Evolutionary conservation across 2,888 invertebrate genomes (phyloP).

Genomic region (Chrysolina americana): DNA sequence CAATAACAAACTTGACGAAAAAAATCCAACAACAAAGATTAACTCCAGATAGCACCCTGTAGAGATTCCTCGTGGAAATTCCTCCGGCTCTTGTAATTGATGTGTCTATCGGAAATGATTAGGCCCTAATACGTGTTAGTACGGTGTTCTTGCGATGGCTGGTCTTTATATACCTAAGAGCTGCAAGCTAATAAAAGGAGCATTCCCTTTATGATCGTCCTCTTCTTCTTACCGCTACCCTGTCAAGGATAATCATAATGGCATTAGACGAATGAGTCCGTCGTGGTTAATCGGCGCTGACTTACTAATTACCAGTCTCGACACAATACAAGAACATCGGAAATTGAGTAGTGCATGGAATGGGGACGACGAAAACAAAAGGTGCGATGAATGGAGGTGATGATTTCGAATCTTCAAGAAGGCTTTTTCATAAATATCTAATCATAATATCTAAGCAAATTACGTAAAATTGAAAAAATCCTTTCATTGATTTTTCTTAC

Average conservation of each 20-base stretch:
- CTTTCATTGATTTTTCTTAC: too few relatives aligned
- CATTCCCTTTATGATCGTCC: slow-evolving; percentile 45
- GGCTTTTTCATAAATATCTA: too few relatives aligned
- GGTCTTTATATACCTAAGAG: slow-evolving; percentile 29
- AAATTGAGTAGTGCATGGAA: slow-evolving; percentile 29
- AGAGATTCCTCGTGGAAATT: slow-evolving; percentile 9
- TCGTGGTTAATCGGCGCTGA: slow-evolving; percentile 69
- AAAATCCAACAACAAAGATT: too few relatives aligned
- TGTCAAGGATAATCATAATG: slow-evolving; percentile 70
- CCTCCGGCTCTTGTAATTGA: slow-evolving; percentile 35
- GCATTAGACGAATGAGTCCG: slow-evolving; percentile 70
- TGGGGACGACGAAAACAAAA: slow-evolving; percentile 34
- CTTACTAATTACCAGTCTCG: slow-evolving; percentile 68
- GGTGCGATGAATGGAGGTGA: slow-evolving; percentile 34
- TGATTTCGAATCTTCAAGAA: neutral
- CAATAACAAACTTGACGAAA: too few relatives aligned
- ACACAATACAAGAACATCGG: slow-evolving; percentile 63
- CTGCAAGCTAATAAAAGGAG: slow-evolving; percentile 38
- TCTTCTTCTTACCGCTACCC: slow-evolving; percentile 59
- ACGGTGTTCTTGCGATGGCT: slow-evolving; percentile 33
- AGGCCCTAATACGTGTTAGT: slow-evolving; percentile 40
- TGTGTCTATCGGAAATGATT: slow-evolving; percentile 43
- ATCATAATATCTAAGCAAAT: too few relatives aligned
- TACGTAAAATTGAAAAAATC: too few relatives aligned
- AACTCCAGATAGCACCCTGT: neutral